Evolutionary conservation across 2,797 vertebrate genomes (phyloP), one percentile per base, ranked within the genome.

Genomic region (Leucoraja ocellata): DNA sequence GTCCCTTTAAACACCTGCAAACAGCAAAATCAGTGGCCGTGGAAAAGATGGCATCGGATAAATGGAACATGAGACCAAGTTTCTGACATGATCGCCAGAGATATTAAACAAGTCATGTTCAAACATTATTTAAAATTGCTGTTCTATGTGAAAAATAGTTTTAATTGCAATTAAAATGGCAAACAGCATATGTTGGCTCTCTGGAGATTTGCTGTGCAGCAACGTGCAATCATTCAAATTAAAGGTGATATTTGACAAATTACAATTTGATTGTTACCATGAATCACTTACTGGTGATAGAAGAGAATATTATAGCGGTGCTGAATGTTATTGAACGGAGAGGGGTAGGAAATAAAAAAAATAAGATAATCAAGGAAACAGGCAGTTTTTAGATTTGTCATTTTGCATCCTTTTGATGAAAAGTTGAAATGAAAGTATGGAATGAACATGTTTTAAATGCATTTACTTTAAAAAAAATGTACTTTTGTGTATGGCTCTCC

Each of bases 161-260:
- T 95, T 96, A 96, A 96, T 96, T 96, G 95, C 95, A 96, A 96
- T 95, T 94, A 96, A 95, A 96, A 96, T 95, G 96, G 96, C 95
- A 96, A 96, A 96, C 95, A 96, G 95, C 96, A 96, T 96, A 96
- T 96, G 95, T 95, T 95, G 95, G 95, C 94, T 94, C 96, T 94
- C 95, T 93, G 93, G 96, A 95, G 95, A 94, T 94, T 93, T 94
- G 93, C 94, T 94, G 94, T 93, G 91, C 94, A 93, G 93, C 94
- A 94, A 95, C 96, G 95, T 94, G 95, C 95, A 95, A 95, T 95
- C 95, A 94, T 93, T 93, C 94, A 95, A 95, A 96, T 95, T 95
- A 95, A 96, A 96, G 96, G 96, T 96, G 96, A 97, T 96, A 95
- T 95, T 96, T 96, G 96, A 96, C 96, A 96, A 96, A 96, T 96